These are phyloP conservation scores for Oenanthe melanoleuca DNA, from an alignment of 2,113 vertebrate genomes.

Conservation along the genomic window DNA sequence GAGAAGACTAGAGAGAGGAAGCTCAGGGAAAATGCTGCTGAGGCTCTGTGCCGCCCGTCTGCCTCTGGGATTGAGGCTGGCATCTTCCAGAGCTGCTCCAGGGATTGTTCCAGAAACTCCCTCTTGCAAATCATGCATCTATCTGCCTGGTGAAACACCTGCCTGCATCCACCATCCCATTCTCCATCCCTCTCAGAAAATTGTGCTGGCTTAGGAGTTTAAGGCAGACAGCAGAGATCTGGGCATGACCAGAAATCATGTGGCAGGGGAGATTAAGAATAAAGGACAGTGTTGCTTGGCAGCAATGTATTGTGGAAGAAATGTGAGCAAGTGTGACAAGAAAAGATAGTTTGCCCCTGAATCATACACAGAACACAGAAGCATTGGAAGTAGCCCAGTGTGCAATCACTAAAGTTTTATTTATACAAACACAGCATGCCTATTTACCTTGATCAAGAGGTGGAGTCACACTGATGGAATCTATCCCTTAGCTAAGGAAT, in stretches of 20 bases:
- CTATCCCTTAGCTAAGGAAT: not conserved
- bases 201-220: not conserved
- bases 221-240: not conserved
- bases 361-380: not conserved
- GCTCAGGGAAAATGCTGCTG: conserved; percentile 82
- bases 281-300: not conserved
- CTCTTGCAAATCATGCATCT: not conserved
- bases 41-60: conserved; percentile 77
- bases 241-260: conserved; percentile 4
- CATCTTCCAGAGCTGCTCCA: not conserved
- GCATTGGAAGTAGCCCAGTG: not conserved
- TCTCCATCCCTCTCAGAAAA: not conserved
- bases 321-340: not conserved
- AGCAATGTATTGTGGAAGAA: not conserved
- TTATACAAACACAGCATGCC: not conserved
- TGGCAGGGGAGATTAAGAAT: conserved; percentile 26
- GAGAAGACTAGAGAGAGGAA: conserved; percentile 85
- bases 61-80: conserved; percentile 57
- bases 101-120: not conserved
- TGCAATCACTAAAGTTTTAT: not conserved
- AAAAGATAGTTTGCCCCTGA: not conserved
- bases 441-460: not conserved
- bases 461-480: not conserved
- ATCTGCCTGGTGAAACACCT: not conserved
- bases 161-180: not conserved